phyloP scores from a whole-genome alignment of 2,888 invertebrate species.

The Synanthedon tipuliformis region DNA sequence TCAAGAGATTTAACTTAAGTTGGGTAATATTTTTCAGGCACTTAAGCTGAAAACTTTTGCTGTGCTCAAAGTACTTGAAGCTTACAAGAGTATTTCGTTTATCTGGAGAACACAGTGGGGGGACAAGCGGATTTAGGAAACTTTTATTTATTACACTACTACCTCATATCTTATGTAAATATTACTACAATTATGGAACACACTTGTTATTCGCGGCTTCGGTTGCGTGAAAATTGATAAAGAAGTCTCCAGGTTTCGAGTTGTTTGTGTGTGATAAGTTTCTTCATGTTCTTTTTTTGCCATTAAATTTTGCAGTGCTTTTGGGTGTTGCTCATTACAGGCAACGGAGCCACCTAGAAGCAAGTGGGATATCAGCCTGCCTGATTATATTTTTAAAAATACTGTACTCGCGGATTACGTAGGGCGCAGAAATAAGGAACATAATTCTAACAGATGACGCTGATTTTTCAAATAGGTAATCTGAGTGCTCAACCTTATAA shows the following conservation, averaged over 20 bases:
- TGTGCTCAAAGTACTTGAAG: neutral
- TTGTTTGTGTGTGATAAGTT: neutral
- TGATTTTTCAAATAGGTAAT: no score
- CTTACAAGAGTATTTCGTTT: conserved; percentile 16
- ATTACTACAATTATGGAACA: neutral
- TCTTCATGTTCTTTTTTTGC: neutral
- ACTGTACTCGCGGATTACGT: no score
- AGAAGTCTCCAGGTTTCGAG: neutral
- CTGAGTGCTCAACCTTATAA: no score
- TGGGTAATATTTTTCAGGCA: conserved; percentile 59
- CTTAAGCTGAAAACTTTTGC: conserved; percentile 43
- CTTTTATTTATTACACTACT: no score
- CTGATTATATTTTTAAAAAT: no score
- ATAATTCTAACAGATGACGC: no score
- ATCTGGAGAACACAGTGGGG: conserved; percentile 4
- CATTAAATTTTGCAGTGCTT: neutral
- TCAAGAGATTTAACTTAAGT: conserved; percentile 61
- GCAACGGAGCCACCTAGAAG: no score
- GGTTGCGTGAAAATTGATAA: neutral
- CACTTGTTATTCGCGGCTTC: neutral
- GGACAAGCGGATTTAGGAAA: neutral
- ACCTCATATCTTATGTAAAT: no score
- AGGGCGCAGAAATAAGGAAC: no score
- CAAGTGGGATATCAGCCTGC: no score
- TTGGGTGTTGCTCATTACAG: no score